Base-by-base conservation (phyloP, 2,113 vertebrate species). In the Microcebus tavaratra region DNA sequence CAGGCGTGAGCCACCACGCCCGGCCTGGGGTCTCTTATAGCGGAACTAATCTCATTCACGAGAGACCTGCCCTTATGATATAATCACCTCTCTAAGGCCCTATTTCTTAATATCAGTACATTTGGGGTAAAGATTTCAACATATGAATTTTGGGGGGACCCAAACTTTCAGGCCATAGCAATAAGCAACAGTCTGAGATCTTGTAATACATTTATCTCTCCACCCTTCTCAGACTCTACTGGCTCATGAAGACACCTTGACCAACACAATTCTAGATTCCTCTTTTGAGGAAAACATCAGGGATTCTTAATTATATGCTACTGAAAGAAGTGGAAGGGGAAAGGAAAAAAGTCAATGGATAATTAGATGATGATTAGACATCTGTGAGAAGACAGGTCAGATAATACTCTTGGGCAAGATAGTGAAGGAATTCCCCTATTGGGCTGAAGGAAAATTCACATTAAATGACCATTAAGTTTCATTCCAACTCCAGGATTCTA, bases 261-360 rank as follows among this genome's bases (percentile, higher is more conserved):
- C 42, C 65, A 92, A 89, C 18, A 55, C 42, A 92, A 89, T 63
- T 82, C n/a, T 83, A 92, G 75, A 78, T 78, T 83, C 73, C 8
- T 57, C 63, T 90, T 90, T 20, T 53, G 73, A 92, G 45, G 70
- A 86, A 84, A 87, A 42, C 20, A 83, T 65, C 34, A 87, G 55
- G 14, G n/a, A 79, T 79, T 83, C 85, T 87, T 86, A 48, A 42
- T 6, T 81, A 50, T 36, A 29, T 63, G 17, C 34, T 92, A 29
- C 8, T 50, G 50, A 87, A 92, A 76, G 11, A 82, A 23, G 45
- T 11, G 8, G 34, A 90, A 84, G 34, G 20, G 14, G 11, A 85
- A 85, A 76, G 50, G 70, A 84, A 48, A 70, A 65, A 72, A 87
- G n/a, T 63, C 75, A 92, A 3, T 34, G 34, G 34, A 48, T 68